Evolutionary conservation across 2,113 vertebrate species (phyloP).

Genomic region (Percopsis transmontana): DNA sequence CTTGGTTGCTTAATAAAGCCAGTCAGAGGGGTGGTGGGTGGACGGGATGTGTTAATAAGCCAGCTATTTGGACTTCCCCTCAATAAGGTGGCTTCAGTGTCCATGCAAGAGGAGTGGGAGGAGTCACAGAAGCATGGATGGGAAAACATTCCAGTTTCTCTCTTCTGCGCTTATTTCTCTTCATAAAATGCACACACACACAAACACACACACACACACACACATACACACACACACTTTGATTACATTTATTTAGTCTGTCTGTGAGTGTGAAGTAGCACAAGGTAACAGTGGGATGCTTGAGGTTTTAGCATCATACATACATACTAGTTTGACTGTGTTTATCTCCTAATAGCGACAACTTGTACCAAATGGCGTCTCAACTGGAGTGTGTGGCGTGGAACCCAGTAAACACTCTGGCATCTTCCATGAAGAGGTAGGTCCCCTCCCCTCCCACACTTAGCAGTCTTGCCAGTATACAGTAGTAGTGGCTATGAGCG

Average conservation of each 20-base stretch:
- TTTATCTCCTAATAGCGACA: slow-evolving; percentile 58
- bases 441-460: background rate
- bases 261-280: too few relatives aligned
- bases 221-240: background rate
- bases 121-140: slow-evolving; percentile 11
- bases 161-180: background rate
- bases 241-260: too few relatives aligned
- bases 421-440: slow-evolving; percentile 70
- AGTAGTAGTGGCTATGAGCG: too few relatives aligned
- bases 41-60: slow-evolving; percentile 65
- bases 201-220: background rate
- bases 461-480: background rate
- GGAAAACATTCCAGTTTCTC: slow-evolving; percentile 6
- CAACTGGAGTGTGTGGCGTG: slow-evolving; percentile 75
- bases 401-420: slow-evolving; percentile 71
- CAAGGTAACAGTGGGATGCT: too few relatives aligned
- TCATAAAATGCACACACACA: background rate
- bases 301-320: too few relatives aligned
- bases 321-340: slow-evolving; percentile 15
- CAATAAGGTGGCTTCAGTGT: slow-evolving; percentile 44
- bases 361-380: slow-evolving; percentile 75
- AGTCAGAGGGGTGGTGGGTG: slow-evolving; percentile 58
- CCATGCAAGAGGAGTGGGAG: slow-evolving; percentile 24
- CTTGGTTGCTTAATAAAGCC: slow-evolving; percentile 65
- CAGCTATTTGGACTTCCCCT: slow-evolving; percentile 51